Percentiles rank a stretch among this genome's conserved stretches.
Conservation (phyloP, 2,113 vertebrate genomes). For the Lagenorhynchus albirostris region DNA sequence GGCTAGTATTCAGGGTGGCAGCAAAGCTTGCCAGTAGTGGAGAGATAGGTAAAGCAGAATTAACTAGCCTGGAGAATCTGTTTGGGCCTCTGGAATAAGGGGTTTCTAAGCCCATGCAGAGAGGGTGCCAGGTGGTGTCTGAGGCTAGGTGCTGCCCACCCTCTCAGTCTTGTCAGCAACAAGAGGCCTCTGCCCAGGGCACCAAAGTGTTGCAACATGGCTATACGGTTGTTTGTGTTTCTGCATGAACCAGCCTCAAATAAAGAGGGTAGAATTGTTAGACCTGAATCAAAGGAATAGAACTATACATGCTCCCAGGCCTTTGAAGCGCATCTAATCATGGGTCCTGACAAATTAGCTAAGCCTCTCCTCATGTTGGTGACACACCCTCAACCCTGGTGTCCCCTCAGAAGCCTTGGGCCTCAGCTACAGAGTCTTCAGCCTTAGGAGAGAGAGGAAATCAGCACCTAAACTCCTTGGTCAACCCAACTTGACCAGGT, state of each 20-base stretch:
- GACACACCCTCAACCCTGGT: not conserved
- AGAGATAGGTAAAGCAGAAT: not conserved
- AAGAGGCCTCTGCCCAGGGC: not conserved
- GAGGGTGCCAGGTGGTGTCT: not conserved
- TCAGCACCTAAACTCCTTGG: not conserved
- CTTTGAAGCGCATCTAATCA: not conserved
- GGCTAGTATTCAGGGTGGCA: not conserved
- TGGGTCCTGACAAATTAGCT: not conserved
- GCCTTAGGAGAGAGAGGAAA: not conserved
- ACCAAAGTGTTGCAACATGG: not conserved
- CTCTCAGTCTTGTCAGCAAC: not conserved
- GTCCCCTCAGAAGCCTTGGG: not conserved
- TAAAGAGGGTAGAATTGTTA: not conserved
- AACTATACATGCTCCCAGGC: not conserved
- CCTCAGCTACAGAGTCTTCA: not conserved
- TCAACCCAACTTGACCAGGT: not conserved
- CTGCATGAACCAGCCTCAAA: not conserved
- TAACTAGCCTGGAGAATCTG: not conserved
- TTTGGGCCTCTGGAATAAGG: not conserved
- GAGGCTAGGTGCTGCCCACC: not conserved
- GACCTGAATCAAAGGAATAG: not conserved
- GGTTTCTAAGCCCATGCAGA: not conserved
- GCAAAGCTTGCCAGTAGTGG: not conserved
- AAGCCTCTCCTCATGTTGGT: not conserved
- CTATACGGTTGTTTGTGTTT: not conserved